phyloP scores from a whole-genome alignment of 2,113 vertebrate genomes.

The Cnemophilus loriae region DNA sequence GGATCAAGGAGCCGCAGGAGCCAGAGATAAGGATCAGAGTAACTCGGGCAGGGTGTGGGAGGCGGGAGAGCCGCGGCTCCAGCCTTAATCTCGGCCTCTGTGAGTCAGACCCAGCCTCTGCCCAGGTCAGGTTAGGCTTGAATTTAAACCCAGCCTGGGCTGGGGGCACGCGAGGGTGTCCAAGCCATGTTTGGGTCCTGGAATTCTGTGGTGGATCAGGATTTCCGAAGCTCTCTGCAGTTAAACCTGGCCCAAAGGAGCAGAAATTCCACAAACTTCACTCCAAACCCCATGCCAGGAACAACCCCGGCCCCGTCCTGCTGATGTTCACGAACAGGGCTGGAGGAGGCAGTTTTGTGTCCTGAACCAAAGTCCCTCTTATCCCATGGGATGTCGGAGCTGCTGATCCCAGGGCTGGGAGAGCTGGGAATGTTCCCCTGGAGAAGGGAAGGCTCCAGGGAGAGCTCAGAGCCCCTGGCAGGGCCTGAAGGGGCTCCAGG shows the following conservation, averaged over 20 bases:
- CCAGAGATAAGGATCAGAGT: background rate
- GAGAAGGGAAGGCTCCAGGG: background rate
- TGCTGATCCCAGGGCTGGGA: background rate
- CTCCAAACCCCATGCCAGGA: background rate
- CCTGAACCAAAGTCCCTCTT: background rate
- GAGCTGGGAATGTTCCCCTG: background rate
- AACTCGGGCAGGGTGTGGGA: conserved; percentile 16
- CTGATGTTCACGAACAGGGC: background rate
- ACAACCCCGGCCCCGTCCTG: background rate
- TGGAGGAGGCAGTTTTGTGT: background rate
- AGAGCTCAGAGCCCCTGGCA: background rate
- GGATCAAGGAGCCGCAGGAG: background rate
- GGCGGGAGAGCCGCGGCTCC: conserved; percentile 7
- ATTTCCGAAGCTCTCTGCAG: background rate
- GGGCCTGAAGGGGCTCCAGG: background rate
- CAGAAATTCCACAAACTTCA: background rate
- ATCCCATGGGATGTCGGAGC: background rate
- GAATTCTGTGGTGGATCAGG: background rate
- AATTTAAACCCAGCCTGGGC: background rate
- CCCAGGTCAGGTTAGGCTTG: background rate
- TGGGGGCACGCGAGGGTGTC: background rate
- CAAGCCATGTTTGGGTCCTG: background rate
- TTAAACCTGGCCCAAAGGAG: background rate
- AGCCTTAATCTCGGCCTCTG: background rate
- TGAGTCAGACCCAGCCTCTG: conserved; percentile 5